A percentile compares a stretch with the other conserved stretches of the same genome.
Evolutionary conservation across 23 tunicate species (phyloP).

Genomic region (Trididemnum miniatum): DNA sequence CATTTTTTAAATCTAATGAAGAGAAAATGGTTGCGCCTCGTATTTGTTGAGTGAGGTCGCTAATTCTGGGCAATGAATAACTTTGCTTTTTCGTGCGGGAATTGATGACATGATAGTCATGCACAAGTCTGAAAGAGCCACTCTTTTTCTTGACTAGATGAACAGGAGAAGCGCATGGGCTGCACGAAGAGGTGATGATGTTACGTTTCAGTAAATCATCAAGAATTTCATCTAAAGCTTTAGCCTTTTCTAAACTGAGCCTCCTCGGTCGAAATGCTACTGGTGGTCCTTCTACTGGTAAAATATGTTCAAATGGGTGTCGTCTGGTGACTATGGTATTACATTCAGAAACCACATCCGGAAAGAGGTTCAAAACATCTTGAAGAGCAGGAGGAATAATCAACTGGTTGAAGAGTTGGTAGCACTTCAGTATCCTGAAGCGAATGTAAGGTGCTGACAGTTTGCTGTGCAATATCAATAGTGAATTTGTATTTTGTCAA

Average conservation of each 20-base stretch:
- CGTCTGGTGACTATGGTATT: neutral
- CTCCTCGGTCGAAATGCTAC: constrained; percentile 1
- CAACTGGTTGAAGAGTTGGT: neutral
- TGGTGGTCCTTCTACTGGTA: constrained; percentile 25
- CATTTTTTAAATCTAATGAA: constrained; percentile 17
- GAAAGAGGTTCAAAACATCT: constrained; percentile 5
- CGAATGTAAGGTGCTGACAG: neutral
- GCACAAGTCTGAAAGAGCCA: neutral
- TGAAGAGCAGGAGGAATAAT: neutral
- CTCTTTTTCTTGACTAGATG: constrained; percentile 13
- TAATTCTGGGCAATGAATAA: constrained; percentile 5
- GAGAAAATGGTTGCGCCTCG: constrained; percentile 17
- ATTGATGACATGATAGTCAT: constrained; percentile 3
- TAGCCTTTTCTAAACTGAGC: neutral
- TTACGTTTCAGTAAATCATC: constrained; percentile 9
- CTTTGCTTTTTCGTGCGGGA: constrained; percentile 4
- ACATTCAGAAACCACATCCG: neutral
- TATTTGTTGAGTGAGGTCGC: constrained; percentile 7
- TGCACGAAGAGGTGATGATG: constrained; percentile 10
- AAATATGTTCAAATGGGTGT: constrained; percentile 10
- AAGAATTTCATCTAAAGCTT: neutral
- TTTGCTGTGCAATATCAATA: neutral
- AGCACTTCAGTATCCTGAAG: neutral
- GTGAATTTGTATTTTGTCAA: neutral
- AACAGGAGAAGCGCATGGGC: constrained; percentile 24